Evolutionary conservation across 1,140 invertebrate genomes (phyloP).

Genomic region (Leptinotarsa lineolata): DNA sequence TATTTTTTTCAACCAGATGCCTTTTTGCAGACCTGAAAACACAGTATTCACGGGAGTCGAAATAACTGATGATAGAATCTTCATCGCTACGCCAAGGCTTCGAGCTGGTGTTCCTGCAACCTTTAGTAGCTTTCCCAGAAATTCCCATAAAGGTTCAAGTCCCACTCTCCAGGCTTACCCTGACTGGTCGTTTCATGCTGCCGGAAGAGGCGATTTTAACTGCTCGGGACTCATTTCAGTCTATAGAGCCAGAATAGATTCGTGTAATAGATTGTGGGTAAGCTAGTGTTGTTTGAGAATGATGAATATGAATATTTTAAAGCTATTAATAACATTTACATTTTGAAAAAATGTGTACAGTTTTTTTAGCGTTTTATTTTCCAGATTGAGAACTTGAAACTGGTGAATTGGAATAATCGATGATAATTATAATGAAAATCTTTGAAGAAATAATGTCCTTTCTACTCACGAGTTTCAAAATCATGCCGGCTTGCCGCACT

Average conservation of each 20-base stretch:
- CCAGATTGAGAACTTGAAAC: too few species aligned
- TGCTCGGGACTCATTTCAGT: constrained; percentile 75
- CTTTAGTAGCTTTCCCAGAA: constrained; percentile 67
- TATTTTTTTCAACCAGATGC: not conserved
- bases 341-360: too few species aligned
- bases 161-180: constrained; percentile 76
- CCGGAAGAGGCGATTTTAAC: constrained; percentile 72
- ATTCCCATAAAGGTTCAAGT: constrained; percentile 64
- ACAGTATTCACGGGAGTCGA: constrained; percentile 76
- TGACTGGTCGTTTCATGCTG: constrained; percentile 76
- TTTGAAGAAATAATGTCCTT: too few species aligned
- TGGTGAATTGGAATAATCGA: too few species aligned
- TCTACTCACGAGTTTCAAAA: too few species aligned
- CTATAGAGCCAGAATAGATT: constrained; percentile 72
- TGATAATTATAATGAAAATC: too few species aligned
- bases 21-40: constrained; percentile 68
- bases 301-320: too few species aligned
- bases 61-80: constrained; percentile 69
- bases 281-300: constrained; percentile 35
- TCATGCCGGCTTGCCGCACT: too few species aligned
- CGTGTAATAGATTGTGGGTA: constrained; percentile 78
- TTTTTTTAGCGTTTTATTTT: too few species aligned
- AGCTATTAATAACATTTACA: too few species aligned
- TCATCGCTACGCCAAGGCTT: constrained; percentile 71
- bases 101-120: constrained; percentile 74